Evolutionary conservation across 2,888 invertebrate species (phyloP).

Genomic region (Opisthograptis luteolata): DNA sequence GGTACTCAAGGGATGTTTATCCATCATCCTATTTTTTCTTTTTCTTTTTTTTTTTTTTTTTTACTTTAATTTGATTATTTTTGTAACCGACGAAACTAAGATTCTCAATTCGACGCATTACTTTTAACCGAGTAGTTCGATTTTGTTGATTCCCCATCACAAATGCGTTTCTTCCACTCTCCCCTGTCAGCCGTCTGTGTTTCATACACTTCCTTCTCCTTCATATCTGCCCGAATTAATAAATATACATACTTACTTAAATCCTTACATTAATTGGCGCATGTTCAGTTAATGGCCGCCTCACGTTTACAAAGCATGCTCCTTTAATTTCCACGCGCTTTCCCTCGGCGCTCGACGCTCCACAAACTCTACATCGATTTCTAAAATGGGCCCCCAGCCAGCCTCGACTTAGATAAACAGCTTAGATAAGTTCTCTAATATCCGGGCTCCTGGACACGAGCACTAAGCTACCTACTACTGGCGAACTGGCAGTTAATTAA

Average conservation of each 20-base stretch:
- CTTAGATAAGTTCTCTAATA: slow-evolving; percentile 27
- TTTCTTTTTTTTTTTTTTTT: too few relatives aligned
- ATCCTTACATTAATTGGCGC: slow-evolving; percentile 6
- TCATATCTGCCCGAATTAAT: background rate
- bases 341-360: background rate
- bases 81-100: too few relatives aligned
- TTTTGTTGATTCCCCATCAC: too few relatives aligned
- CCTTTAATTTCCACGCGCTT: slow-evolving; percentile 23
- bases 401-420: slow-evolving; percentile 25
- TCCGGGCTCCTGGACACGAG: slow-evolving; percentile 18
- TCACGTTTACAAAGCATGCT: slow-evolving; percentile 13
- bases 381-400: slow-evolving; percentile 26
- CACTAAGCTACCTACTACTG: background rate
- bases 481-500: slow-evolving; percentile 4
- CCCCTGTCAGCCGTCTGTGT: too few relatives aligned
- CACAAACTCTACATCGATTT: slow-evolving; percentile 9
- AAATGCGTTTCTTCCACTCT: too few relatives aligned
- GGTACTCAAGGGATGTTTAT: too few relatives aligned
- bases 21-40: too few relatives aligned
- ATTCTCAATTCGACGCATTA: too few relatives aligned
- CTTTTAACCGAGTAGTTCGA: too few relatives aligned
- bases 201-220: too few relatives aligned
- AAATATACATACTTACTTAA: background rate
- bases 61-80: too few relatives aligned
- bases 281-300: slow-evolving; percentile 13